phyloP scores from a whole-genome alignment of 2,888 invertebrate genomes.

The Ceriagrion tenellum region DNA sequence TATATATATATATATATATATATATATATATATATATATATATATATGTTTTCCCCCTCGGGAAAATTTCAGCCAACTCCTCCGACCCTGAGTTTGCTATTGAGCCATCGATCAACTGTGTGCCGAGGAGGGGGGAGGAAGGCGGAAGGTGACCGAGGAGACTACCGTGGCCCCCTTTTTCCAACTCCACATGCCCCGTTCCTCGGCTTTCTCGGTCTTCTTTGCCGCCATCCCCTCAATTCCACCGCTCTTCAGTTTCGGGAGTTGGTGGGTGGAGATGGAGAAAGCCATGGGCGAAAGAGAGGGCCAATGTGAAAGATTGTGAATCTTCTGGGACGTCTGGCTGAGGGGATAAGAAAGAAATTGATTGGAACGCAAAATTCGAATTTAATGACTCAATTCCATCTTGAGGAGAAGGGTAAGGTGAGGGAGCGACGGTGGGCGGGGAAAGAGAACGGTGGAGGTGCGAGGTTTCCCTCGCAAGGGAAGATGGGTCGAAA shows the following conservation, averaged over 20 bases:
- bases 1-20: too few species aligned
- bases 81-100: not conserved
- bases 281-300: not conserved
- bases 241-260: not conserved
- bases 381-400: slow-evolving; percentile 52
- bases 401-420: not conserved
- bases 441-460: not conserved
- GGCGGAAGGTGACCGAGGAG: not conserved
- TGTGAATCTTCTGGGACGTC: slow-evolving; percentile 29
- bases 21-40: too few species aligned
- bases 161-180: not conserved
- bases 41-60: not conserved
- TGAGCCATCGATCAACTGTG: slow-evolving; percentile 23
- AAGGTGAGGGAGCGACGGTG: not conserved
- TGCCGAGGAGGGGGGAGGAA: too few species aligned
- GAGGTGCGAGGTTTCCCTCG: not conserved
- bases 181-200: not conserved
- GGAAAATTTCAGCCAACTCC: not conserved
- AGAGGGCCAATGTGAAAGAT: slow-evolving; percentile 17
- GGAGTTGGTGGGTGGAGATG: not conserved
- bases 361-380: slow-evolving; percentile 25
- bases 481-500: not conserved
- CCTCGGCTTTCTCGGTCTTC: not conserved
- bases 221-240: not conserved
- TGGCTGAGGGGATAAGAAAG: slow-evolving; percentile 24